Base-by-base conservation (phyloP, 2,888 invertebrate species). In the Pyrrhia umbra region DNA sequence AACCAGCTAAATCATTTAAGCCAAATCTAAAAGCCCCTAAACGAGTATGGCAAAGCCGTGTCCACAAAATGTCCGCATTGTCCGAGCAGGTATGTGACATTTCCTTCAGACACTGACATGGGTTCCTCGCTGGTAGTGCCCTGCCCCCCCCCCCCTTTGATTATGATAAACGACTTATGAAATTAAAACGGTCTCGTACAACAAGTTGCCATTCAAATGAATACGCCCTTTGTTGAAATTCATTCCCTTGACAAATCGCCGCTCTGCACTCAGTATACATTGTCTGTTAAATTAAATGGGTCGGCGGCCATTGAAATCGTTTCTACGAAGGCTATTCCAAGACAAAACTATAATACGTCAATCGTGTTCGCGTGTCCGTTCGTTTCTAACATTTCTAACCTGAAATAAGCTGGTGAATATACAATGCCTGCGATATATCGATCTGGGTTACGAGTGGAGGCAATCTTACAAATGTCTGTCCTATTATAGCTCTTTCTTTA, bases 81-180 rank as follows among this genome's bases (percentile, higher is more conserved):
- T 90, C 91, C 91, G 86, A 87, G 82, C 89, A 90, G 91, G 92
- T 92, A 93, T 91, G 90, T 90, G 92, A 90, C 91, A 88, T 92
- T 92, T 89, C 90, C 91, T 91, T 86, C 90, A 90, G 95, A 94
- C 93, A 92, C 90, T 95, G 95, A 95, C 93, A 92, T 88, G 94
- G 95, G 94, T 95, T 86, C 84, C 77, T 52, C 49, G 58, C 75
- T 61, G 58, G 51, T 71, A 77, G 79, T 82, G 67, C 73, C 80
- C 84, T 75, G n/a, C n/a, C 69, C 76, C 64, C 70, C 72, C 75
- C 74, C 80, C 71, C 80, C 89, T 90, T 92, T 94, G 95, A 95
- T 95, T 94, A 95, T 95, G 95, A 95, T 93, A 92, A 94, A 95
- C 91, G 94, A 95, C 94, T 94, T 93, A 94, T 94, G 92, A 94